Base-by-base conservation (phyloP, 2,797 vertebrate genomes). In the Falco novaeseelandiae region DNA sequence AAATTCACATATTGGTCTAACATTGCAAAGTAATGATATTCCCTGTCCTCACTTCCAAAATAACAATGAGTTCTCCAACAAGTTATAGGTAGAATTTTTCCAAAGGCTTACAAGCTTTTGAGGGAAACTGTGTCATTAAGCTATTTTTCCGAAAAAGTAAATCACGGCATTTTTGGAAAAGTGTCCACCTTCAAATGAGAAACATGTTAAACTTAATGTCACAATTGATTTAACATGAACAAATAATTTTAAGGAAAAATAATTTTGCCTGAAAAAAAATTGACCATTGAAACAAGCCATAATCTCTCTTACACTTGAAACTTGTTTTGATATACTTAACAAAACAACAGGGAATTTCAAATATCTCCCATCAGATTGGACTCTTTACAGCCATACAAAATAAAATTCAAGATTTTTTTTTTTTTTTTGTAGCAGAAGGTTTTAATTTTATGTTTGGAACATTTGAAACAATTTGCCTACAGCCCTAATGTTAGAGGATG, bases 321-420 rank as follows among this genome's bases (percentile, higher is more conserved):
- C 55, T 85, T 85, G 32, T 87, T 93, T 92, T 71, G 40, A 61
- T 80, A 38, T 14, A 51, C 48, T 92, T 87, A 96, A 77, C 44
- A 54, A 92, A 97, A 67, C 74, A 77, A 51, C 25, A 40, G 63
- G 86, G 90, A 83, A 74, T 96, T 96, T 83, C 57, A 73, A 30
- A 83, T 90, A 93, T 93, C 93, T 87, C 49, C 70, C 34, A 74
- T 89, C 67, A 85, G 94, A 87, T 78, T 77, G 87, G 74, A 87
- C 36, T 57, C 52, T 51, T 65, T 82, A 61, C 83, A 81, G 81
- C 54, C 10, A 57, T 9, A 4, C 21, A 83, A 51, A 89, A 61
- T 49, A 92, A 73, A 90, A 83, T 49, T 70, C 13, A 74, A 51
- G 40, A 30, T 40, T 61, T 80, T 61, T 40, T 40, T 40, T 40